Evolutionary conservation across 2,888 invertebrate genomes (phyloP).

Genomic region (Dinocampus coccinellae): DNA sequence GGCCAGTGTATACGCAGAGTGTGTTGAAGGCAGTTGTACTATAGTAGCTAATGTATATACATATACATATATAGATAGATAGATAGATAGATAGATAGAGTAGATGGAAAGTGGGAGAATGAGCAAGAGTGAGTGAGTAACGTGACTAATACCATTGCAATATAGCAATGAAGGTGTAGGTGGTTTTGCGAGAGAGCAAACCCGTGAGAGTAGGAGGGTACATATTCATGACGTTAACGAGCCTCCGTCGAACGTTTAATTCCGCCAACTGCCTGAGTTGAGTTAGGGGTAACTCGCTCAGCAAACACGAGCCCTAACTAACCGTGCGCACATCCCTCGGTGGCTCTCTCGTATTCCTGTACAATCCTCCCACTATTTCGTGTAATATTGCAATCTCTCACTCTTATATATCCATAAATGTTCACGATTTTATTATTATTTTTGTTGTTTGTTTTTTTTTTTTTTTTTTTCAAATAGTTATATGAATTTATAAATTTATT

Average conservation of each 20-base stretch:
- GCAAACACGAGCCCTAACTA: slow-evolving; percentile 70
- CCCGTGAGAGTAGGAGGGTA: slow-evolving; percentile 66
- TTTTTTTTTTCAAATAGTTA: no score
- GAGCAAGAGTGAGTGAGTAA: slow-evolving; percentile 5
- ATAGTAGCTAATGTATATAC: not conserved
- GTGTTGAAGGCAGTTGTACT: slow-evolving; percentile 37
- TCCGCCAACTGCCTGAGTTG: slow-evolving; percentile 69
- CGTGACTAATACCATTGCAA: not conserved
- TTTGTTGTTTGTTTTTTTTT: no score
- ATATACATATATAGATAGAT: not conserved
- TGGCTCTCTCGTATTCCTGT: slow-evolving; percentile 44
- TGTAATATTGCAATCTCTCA: not conserved
- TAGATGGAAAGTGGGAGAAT: not conserved
- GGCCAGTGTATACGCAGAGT: slow-evolving; percentile 43
- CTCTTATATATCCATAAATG: no score
- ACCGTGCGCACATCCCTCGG: slow-evolving; percentile 64
- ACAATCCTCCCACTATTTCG: no score
- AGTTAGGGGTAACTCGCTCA: slow-evolving; percentile 69
- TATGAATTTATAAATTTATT: no score
- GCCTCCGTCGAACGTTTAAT: slow-evolving; percentile 70
- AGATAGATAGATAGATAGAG: not conserved
- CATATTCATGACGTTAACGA: slow-evolving; percentile 71
- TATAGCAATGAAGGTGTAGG: slow-evolving; percentile 24
- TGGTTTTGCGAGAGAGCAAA: slow-evolving; percentile 28
- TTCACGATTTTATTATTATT: no score